phyloP scores from a whole-genome alignment of 2,888 invertebrate genomes.

The Anodontia alba region DNA sequence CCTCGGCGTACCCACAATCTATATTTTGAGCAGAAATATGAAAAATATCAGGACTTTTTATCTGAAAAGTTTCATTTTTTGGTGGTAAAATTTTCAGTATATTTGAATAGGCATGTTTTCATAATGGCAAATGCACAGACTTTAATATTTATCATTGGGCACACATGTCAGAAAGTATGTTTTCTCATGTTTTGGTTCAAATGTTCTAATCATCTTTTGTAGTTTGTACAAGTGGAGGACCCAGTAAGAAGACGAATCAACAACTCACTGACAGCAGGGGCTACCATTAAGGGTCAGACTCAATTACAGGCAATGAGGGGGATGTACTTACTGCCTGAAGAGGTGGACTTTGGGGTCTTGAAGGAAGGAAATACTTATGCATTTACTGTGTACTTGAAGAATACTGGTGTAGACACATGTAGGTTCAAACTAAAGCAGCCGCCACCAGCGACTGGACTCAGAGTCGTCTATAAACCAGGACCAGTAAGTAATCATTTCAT shows the following conservation, averaged over 20 bases:
- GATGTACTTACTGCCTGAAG: slow-evolving; percentile 81
- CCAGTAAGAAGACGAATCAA: slow-evolving; percentile 81
- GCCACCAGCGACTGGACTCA: slow-evolving; percentile 83
- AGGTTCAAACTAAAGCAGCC: slow-evolving; percentile 84
- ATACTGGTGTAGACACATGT: slow-evolving; percentile 84
- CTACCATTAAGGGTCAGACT: slow-evolving; percentile 73
- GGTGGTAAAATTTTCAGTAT: too few species aligned
- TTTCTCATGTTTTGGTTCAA: too few species aligned
- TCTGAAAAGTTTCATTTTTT: too few species aligned
- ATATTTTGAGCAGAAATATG: too few species aligned
- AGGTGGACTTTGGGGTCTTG: slow-evolving; percentile 83
- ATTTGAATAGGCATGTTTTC: too few species aligned
- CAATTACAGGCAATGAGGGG: slow-evolving; percentile 80
- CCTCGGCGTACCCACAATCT: too few species aligned
- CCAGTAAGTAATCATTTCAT: slow-evolving; percentile 75
- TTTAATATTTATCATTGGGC: too few species aligned
- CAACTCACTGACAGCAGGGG: slow-evolving; percentile 81
- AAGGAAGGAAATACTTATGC: slow-evolving; percentile 83
- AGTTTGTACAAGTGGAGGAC: slow-evolving; percentile 82
- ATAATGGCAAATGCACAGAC: too few species aligned
- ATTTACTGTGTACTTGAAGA: slow-evolving; percentile 79
- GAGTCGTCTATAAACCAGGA: slow-evolving; percentile 82
- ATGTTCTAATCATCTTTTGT: slow-evolving; percentile 16
- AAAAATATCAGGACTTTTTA: too few species aligned
- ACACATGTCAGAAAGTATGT: too few species aligned